These are phyloP conservation scores for Thinocorus orbignyianus DNA, from an alignment of 2,113 vertebrate species.

Conservation along the genomic window DNA sequence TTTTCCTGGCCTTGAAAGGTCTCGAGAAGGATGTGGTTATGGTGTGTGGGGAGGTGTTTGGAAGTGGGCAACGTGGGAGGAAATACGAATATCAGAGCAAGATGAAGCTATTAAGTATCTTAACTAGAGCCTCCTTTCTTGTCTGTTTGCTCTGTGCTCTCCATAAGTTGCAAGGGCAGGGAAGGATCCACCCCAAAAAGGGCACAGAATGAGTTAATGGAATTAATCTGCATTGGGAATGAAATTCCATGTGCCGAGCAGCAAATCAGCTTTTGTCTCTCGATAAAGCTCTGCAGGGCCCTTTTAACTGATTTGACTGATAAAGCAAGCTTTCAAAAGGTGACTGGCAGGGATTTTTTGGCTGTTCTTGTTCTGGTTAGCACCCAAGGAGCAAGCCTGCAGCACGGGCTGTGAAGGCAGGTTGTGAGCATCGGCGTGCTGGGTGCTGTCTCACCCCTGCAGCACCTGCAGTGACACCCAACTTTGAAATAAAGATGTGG, in stretches of 20 bases:
- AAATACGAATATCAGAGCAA: background rate
- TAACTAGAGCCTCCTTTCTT: background rate
- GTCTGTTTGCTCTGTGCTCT: background rate
- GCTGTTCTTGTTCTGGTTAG: background rate
- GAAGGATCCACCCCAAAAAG: background rate
- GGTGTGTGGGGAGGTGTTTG: background rate
- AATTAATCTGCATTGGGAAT: background rate
- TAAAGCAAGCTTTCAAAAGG: background rate
- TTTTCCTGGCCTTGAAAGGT: background rate
- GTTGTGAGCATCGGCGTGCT: accelerated
- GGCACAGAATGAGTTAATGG: background rate
- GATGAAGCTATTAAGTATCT: accelerated
- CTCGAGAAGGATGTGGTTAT: accelerated
- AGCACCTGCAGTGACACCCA: background rate
- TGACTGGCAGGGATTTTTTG: slow-evolving; percentile 12
- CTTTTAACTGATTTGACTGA: slow-evolving; percentile 3
- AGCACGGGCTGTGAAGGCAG: background rate
- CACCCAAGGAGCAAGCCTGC: background rate
- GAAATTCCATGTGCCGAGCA: background rate
- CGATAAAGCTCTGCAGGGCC: background rate
- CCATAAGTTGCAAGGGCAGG: background rate
- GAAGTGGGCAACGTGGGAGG: accelerated
- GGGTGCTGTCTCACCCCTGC: background rate
- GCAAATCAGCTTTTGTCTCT: background rate
- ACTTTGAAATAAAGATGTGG: background rate